Evolutionary conservation across 2,888 invertebrate species (phyloP), one percentile per base, ranked within the genome.

Genomic region (Maniola hyperantus): DNA sequence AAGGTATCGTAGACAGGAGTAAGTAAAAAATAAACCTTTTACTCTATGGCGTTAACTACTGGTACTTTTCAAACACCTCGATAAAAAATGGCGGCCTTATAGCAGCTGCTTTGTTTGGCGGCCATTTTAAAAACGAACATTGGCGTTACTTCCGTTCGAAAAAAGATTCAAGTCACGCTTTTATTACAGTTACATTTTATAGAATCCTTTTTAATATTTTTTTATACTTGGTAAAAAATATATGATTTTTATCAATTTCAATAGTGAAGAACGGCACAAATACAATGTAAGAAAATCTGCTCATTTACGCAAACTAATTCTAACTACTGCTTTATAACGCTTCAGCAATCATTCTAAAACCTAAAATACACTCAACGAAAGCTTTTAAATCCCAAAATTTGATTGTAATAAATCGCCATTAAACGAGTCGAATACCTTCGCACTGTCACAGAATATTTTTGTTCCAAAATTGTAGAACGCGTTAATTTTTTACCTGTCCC

Each of bases 251-350:
- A 2, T 26, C 11, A 51, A 26, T 50, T 48, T 57, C 6, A 55
- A 59, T 55, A 66, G 46, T 48, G 57, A 55, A 70, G 71, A 69
- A 67, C 65, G 60, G 68, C 58, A 33, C 62, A 53, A 61, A 36
- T 51, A 55, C 53, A 44, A 39, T 59, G 26, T 66, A 48, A 64
- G 64, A 61, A 51, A 48, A 36, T 64, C 55, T 51, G 15, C 42
- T 20, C 42, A 42, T 42, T 60, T 62, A 61, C 36, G 61, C 54
- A 58, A 68, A 66, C 46, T 66, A 69, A 64, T 64, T 46, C 57
- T 46, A 4, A 61, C 64, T 69, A 70, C 63, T 44, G 66, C 59
- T 61, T 63, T 62, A n/a, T 59, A 64, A 65, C 63, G 54, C 54
- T 48, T 65, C 55, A 68, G 71, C 66, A 66, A 68, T 55, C 44